phyloP scores from a whole-genome alignment of 1,140 invertebrate genomes.

The Drosophila murphyi region DNA sequence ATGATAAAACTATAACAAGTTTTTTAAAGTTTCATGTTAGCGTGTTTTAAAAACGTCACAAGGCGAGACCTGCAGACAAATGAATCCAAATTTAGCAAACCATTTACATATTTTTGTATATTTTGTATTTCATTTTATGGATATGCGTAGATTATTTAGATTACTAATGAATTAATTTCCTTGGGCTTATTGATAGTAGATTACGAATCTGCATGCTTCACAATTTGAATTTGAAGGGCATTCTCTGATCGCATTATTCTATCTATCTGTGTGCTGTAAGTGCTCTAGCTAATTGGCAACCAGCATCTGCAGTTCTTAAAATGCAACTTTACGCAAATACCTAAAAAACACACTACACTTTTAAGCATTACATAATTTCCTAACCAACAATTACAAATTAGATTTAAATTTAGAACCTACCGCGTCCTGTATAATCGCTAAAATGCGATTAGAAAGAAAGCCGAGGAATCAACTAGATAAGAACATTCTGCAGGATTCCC shows the following conservation, averaged over 20 bases:
- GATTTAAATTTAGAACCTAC: too few species aligned
- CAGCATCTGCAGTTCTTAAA: too few species aligned
- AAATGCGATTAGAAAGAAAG: too few species aligned
- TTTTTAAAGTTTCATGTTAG: not conserved
- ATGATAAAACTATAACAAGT: slow-evolving; percentile 1
- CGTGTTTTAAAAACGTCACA: slow-evolving; percentile 8
- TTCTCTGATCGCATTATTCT: not conserved
- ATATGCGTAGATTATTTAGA: not conserved
- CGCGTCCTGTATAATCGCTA: too few species aligned
- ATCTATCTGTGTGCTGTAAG: too few species aligned
- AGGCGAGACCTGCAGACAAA: slow-evolving; percentile 2
- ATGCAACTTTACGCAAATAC: too few species aligned
- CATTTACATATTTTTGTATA: slow-evolving; percentile 13
- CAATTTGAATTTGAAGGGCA: not conserved
- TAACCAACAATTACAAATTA: too few species aligned
- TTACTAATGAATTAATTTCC: not conserved
- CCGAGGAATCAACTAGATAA: too few species aligned
- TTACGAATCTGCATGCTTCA: not conserved
- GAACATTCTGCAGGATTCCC: too few species aligned
- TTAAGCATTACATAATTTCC: too few species aligned
- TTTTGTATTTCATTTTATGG: not conserved
- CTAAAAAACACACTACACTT: too few species aligned
- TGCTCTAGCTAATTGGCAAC: too few species aligned
- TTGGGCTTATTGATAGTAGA: slow-evolving; percentile 1
- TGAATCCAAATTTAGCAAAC: slow-evolving; percentile 4